Evolutionary conservation across 2,888 invertebrate genomes (phyloP).

Genomic region (Epinotia bilunana): DNA sequence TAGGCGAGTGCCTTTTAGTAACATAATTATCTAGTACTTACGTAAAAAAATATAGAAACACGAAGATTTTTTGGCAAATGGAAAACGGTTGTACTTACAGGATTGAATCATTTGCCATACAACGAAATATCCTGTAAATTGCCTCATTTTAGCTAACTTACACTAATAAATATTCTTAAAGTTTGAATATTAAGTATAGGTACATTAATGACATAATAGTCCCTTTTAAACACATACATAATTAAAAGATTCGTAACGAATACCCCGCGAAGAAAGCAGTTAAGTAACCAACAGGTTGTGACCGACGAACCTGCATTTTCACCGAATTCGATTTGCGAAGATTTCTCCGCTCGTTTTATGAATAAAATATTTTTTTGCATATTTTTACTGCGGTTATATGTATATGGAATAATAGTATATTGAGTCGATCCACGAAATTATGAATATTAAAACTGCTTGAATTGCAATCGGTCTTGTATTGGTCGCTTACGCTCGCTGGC

Average conservation of each 20-base stretch:
- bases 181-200: slow-evolving; percentile 12
- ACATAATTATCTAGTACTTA: too few relatives aligned
- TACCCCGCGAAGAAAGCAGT: slow-evolving; percentile 52
- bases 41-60: too few relatives aligned
- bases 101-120: not conserved
- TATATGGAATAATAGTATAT: not conserved
- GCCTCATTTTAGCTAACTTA: too few relatives aligned
- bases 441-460: not conserved
- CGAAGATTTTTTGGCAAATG: not conserved
- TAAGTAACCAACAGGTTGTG: slow-evolving; percentile 69
- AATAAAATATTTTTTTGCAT: slow-evolving; percentile 46
- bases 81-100: too few relatives aligned
- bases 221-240: slow-evolving; percentile 31
- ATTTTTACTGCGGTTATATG: slow-evolving; percentile 16
- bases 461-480: not conserved
- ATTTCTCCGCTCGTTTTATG: slow-evolving; percentile 60
- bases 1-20: not conserved
- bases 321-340: slow-evolving; percentile 53
- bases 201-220: slow-evolving; percentile 37
- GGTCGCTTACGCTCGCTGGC: too few relatives aligned
- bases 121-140: not conserved
- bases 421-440: not conserved
- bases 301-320: slow-evolving; percentile 48
- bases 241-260: slow-evolving; percentile 47
- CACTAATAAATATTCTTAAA: not conserved